A percentile compares a stretch with the other conserved stretches of the same genome.
These are phyloP conservation scores for Patagioenas fasciata DNA, from an alignment of 2,113 vertebrate genomes.

Conservation along the genomic window DNA sequence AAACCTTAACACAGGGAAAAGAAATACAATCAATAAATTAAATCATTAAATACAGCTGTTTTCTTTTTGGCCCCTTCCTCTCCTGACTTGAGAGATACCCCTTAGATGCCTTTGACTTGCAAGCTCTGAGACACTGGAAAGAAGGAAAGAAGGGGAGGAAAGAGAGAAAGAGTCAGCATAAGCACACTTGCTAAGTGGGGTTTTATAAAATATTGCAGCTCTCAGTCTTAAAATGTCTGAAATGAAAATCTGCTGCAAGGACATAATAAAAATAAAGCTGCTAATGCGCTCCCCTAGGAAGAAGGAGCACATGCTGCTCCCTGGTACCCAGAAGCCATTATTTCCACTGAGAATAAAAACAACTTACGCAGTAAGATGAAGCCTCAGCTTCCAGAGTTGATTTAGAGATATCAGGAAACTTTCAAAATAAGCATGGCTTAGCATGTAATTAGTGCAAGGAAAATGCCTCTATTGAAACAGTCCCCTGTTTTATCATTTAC, in stretches of 20 bases:
- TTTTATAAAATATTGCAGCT: constrained; percentile 16
- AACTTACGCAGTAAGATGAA: neutral
- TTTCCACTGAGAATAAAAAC: neutral
- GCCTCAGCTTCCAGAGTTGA: neutral
- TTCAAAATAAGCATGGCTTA: neutral
- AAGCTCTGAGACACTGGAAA: neutral
- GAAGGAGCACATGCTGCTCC: neutral
- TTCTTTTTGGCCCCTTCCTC: neutral
- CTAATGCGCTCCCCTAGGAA: neutral
- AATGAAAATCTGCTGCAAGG: constrained; percentile 19
- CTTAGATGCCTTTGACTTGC: neutral
- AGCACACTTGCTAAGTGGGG: neutral
- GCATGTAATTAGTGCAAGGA: neutral
- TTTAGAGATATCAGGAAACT: neutral
- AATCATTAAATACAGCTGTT: neutral
- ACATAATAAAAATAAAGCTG: constrained; percentile 30
- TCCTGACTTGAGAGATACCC: neutral
- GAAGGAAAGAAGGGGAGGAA: neutral
- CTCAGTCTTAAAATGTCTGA: constrained; percentile 7
- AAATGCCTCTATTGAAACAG: neutral
- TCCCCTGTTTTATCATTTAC: neutral
- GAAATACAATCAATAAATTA: neutral
- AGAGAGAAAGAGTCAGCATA: neutral
- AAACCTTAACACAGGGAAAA: neutral
- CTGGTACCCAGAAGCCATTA: neutral